Base-by-base conservation (phyloP, 1,140 invertebrate genomes). In the Psix sp. region DNA sequence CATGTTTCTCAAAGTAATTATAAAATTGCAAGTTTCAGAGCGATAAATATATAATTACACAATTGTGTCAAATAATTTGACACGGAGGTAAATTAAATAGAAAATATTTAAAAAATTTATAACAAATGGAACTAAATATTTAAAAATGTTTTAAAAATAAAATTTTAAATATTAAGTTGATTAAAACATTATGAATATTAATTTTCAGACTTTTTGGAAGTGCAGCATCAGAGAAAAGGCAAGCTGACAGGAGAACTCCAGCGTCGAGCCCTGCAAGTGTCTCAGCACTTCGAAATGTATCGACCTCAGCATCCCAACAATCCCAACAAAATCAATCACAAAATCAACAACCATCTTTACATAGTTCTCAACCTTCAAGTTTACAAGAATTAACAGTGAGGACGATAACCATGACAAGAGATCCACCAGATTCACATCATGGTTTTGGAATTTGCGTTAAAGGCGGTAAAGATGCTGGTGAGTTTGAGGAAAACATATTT, bases 371-470 rank as follows among this genome's bases (percentile, higher is more conserved):
- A 77, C 88, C 90, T 72, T 87, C 90, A 48, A 92, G 89, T 80
- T 89, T 92, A 73, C 92, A 93, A 80, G 93, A 94, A 84, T 89
- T 94, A 73, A 89, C 92, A 66, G 94, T 94, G 56, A 88, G 93
- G 75, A 95, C 93, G 56, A 92, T 95, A 77, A 94, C 91, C 78
- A 95, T 95, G 93, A 92, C 92, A 45, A 88, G 93, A 43, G 93
- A 94, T 80, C 91, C 91, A 4, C 90, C 92, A 38, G 93, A 94
- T 77, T 89, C 89, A 6, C 90, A 90, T 20, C 93, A 94, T 83
- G 94, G 94, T 45, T 95, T 95, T 84, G 94, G 94, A 48, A 95
- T 95, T 68, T 95, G 94, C 87, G 94, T 95, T 77, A 95, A 95
- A 85, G 94, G 94, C 77, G 94, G 94, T 43, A 94, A 94, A 86